These are phyloP conservation scores for Caenorhabditis afra DNA, from an alignment of 2,888 invertebrate species.

Conservation along the genomic window DNA sequence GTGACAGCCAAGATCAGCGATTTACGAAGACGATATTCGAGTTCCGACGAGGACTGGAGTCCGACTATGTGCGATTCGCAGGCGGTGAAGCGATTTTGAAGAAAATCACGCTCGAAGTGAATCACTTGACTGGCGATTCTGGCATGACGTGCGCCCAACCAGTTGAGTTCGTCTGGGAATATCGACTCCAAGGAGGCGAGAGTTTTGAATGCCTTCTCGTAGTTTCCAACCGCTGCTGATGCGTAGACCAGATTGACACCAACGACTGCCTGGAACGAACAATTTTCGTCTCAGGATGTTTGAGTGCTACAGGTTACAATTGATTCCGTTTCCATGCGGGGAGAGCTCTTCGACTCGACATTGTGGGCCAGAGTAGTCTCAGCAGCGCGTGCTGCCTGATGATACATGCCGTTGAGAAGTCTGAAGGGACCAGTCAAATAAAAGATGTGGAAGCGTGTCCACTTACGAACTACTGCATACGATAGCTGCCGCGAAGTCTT, in stretches of 20 bases:
- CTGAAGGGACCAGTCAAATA: conserved; percentile 10
- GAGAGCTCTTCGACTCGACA: neutral
- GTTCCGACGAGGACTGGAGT: conserved; percentile 18
- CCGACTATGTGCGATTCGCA: conserved; percentile 20
- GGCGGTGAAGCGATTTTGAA: conserved; percentile 22
- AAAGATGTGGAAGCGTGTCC: neutral
- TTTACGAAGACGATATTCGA: conserved; percentile 45
- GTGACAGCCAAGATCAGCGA: conserved; percentile 19
- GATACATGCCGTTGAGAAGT: conserved; percentile 42
- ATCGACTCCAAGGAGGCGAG: conserved; percentile 2
- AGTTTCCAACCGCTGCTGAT: conserved; percentile 35
- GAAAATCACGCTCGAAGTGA: conserved; percentile 50
- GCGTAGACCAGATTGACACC: conserved; percentile 56
- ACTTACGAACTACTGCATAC: conserved; percentile 32
- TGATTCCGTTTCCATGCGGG: conserved; percentile 55
- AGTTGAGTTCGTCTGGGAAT: conserved; percentile 36
- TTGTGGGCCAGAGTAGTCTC: conserved; percentile 14
- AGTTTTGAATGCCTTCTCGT: conserved; percentile 19
- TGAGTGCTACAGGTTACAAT: conserved; percentile 13
- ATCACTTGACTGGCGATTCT: neutral
- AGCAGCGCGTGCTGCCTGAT: conserved; percentile 7
- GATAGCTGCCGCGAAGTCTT: conserved; percentile 24
- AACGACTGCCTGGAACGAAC: conserved; percentile 43
- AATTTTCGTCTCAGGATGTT: too few species aligned
- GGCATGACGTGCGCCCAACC: conserved; percentile 57